A percentile compares a stretch with the other conserved stretches of the same genome.
These are phyloP conservation scores for Synanthedon vespiformis DNA, from an alignment of 2,888 invertebrate species.

Conservation along the genomic window DNA sequence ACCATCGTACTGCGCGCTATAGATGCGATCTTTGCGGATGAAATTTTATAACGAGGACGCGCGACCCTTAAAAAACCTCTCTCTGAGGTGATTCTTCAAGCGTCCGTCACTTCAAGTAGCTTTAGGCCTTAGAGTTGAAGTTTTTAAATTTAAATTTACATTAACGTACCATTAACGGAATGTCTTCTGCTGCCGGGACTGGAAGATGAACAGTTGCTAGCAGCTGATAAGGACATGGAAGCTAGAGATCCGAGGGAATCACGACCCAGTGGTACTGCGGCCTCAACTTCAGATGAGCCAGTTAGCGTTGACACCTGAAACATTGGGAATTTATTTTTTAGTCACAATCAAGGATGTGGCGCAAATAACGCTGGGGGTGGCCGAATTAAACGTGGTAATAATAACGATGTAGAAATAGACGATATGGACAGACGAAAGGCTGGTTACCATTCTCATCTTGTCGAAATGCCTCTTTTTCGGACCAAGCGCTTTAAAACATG, in stretches of 20 bases:
- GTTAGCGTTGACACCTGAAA: conserved; percentile 83
- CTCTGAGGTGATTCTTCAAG: too few species aligned
- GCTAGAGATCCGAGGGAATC: conserved; percentile 80
- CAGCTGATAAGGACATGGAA: conserved; percentile 81
- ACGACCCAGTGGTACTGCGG: conserved; percentile 52
- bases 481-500: too few species aligned
- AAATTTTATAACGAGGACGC: too few species aligned
- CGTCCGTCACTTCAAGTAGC: too few species aligned
- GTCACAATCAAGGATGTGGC: neutral
- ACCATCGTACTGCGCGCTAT: too few species aligned
- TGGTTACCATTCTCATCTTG: too few species aligned
- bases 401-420: too few species aligned
- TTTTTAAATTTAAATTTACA: neutral
- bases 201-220: conserved; percentile 81
- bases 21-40: too few species aligned
- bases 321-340: neutral
- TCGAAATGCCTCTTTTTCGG: too few species aligned
- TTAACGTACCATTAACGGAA: conserved; percentile 76
- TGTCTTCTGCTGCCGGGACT: conserved; percentile 84
- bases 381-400: neutral
- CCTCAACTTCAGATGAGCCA: conserved; percentile 81
- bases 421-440: too few species aligned
- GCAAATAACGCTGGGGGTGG: neutral
- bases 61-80: too few species aligned
- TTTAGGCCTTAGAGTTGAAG: too few species aligned